Evolutionary conservation across 1,140 invertebrate genomes (phyloP), one percentile per base, ranked within the genome.

Genomic region (Bombus breviceps): DNA sequence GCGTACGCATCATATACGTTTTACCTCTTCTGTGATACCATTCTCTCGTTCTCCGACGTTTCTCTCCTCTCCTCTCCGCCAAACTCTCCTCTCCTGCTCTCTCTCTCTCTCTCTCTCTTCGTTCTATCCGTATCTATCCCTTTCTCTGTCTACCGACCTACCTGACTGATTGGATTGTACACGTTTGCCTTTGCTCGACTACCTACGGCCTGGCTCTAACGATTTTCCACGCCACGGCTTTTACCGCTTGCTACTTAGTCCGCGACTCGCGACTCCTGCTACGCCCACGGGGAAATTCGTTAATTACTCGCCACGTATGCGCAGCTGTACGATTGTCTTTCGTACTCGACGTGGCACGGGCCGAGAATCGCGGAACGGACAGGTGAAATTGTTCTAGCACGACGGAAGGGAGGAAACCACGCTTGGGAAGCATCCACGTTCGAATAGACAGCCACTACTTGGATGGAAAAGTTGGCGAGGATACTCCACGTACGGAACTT

Each of bases 211-310:
- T 53, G 15, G 89, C 90, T 92, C 92, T 91, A 92, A 93, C 89
- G 90, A 93, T 93, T 93, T 93, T 93, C 92, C 91, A 92, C 91
- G 91, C 88, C 88, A 32, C 41, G 86, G 59, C 79, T 86, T 88
- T 85, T 81, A 77, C 83, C 83, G 83, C 47, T 47, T 75, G 62
- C 83, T 76, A 47, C n/a, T 66, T 73, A 73, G 74, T 78, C 39
- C 57, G 75, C 32, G 41, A 22, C 73, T 71, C 73, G 57, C 69
- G 78, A 74, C 66, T 72, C 68, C 34, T 64, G 82, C 66, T 81
- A 82, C 87, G 80, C 76, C 86, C 81, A 87, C 87, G 76, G 74
- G 81, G 59, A 78, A 86, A 79, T 86, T 87, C 43, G 83, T 28
- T 85, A 84, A 84, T 79, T 78, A 64, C 57, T 64, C 75, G 57